Evolutionary conservation across 2,797 vertebrate genomes (phyloP), one percentile per base, ranked within the genome.

Genomic region (Mormyrops attenuatus): DNA sequence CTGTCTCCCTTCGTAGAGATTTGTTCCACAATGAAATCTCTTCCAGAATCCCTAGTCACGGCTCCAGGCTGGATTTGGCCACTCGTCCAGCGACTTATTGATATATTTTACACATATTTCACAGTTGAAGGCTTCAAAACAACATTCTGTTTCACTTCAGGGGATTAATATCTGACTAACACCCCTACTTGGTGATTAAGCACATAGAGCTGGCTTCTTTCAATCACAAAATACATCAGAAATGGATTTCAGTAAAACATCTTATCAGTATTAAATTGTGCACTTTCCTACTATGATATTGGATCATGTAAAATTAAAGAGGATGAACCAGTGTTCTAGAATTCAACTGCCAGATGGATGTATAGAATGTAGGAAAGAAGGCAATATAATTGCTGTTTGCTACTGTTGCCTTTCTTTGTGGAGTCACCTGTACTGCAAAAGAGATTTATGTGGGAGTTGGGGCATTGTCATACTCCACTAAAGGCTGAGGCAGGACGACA

Each of bases 1-100:
- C 60, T 73, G 60, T 49, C 63, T 38, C 88, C 47, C 11, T 49
- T 77, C 30, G 63, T 88, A 52, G 5, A 44, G 88, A 73, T 77
- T 77, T 88, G 88, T 77, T 88, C 20, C 26, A 88, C 88, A 77
- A 50, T 52, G 13, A 88, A 38, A 47, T 30, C 38, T 63, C 38
- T 49, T 69, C 60, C 38, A 26, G 60, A 69, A 44, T 34, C 57
- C 26, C 22, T 50, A 52, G 49, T 50, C 6, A 2, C 20, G 22
- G 4, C 50, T 87, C 50, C 52, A 3, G 22, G 5, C 26, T 57
- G 52, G 30, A 55, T 34, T 57, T 17, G 22, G 11, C 22, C 20
- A 15, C 44, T 85, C 22, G 20, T 84, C 82, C 82, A 50, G 82
- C 6, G 7, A 85, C n/a, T 30, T 85, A 85, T 30, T 49, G 82